Percentiles rank a stretch among this genome's conserved stretches.
Conservation (phyloP, 2,113 vertebrate genomes). For the Australoheros scitulus region DNA sequence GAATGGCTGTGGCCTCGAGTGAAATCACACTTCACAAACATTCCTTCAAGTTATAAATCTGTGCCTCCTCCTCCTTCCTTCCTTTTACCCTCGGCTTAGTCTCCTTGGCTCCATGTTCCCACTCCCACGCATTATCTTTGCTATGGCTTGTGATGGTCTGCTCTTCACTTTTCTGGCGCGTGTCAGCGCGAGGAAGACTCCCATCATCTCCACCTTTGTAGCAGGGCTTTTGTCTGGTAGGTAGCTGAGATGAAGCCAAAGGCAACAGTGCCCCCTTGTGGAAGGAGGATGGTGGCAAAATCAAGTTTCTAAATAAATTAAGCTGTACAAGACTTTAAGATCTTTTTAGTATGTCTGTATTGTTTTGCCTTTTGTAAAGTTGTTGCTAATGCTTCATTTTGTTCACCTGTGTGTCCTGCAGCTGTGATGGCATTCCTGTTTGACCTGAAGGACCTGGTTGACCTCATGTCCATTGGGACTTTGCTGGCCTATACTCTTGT, state of each 20-base stretch:
- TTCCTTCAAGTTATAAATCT: constrained; percentile 46
- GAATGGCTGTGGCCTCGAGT: constrained; percentile 41
- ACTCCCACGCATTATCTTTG: constrained; percentile 84
- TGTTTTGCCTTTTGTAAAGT: not conserved
- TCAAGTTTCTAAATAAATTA: not conserved
- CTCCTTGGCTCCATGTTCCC: constrained; percentile 87
- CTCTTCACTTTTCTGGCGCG: constrained; percentile 83
- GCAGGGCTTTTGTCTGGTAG: constrained; percentile 82
- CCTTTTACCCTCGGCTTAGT: constrained; percentile 66
- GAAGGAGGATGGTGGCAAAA: constrained; percentile 43
- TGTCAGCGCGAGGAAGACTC: constrained; percentile 78
- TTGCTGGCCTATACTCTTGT: constrained; percentile 96
- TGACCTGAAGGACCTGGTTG: constrained; percentile 94
- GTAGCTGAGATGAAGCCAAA: constrained; percentile 46
- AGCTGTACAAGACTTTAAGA: not conserved
- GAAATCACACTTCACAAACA: constrained; percentile 12
- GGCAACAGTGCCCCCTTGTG: constrained; percentile 43
- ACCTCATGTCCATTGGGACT: constrained; percentile 97
- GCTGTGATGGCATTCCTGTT: constrained; percentile 97
- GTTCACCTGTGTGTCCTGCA: constrained; percentile 61
- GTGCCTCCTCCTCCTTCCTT: constrained; percentile 45
- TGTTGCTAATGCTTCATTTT: not conserved
- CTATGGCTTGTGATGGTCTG: constrained; percentile 84
- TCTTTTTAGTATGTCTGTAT: not conserved
- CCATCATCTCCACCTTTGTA: constrained; percentile 78